Base-by-base conservation (phyloP, 2,113 vertebrate genomes). In the Corydoras sp. region DNA sequence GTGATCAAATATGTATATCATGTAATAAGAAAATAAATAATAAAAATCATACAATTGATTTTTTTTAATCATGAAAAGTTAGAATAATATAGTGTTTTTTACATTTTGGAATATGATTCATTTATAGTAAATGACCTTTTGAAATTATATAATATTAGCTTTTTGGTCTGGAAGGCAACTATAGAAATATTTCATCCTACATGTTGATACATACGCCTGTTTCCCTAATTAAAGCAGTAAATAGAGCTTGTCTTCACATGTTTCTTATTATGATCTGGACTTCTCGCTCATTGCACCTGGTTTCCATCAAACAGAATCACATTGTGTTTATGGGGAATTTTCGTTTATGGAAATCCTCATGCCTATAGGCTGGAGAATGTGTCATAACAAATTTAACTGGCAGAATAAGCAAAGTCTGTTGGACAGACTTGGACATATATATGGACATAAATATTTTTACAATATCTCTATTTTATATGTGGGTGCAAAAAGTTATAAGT, bases 211-310 rank as follows among this genome's bases (percentile, higher is more conserved):
- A n/a, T 11, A n/a, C 11, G n/a, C 15, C 7, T 43, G 31, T 54
- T 24, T 53, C 56, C 62, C 49, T 9, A 31, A 35, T 18, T 9
- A 5, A 50, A 43, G n/a, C n/a, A 58, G 51, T 58, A 10, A 58
- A 30, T 69, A 31, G 62, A 58, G n/a, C 2, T 2, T 6, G 15
- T 68, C 32, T 58, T 13, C 60, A 62, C 32, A 71, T 62, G 61
- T 71, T 49, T 30, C 13, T 70, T 62, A 54, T 70, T 48, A 11
- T 62, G 31, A 71, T 63, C 15, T 30, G 10, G 7, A 12, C 10
- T 49, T 24, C 18, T 58, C 1, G 3, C 10, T 48, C 35, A 68
- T 68, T 68, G 56, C 29, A 35, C 29, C 49, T 49, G 58, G 43
- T 59, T 29, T 59, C 14, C n/a, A 58, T n/a, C 49, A 58, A 43